Percentiles rank a stretch among this genome's conserved stretches.
Evolutionary conservation across 2,113 vertebrate species (phyloP).

Genomic region (Malurus melanocephalus): DNA sequence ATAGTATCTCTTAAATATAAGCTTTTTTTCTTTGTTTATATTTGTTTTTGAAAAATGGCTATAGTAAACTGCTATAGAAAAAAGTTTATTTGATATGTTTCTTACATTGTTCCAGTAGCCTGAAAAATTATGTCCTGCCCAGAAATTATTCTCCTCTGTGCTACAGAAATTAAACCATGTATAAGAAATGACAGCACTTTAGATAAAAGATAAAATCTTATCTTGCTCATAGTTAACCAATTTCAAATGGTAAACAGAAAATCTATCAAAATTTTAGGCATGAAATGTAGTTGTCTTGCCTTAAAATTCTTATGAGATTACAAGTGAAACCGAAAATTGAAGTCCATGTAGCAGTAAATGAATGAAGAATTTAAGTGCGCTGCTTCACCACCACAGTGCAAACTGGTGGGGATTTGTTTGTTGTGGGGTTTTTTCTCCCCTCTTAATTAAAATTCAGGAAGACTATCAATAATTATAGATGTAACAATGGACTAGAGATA

Average conservation of each 20-base stretch:
- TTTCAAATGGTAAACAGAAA: not conserved
- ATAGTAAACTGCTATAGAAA: not conserved
- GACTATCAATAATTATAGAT: not conserved
- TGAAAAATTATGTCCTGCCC: not conserved
- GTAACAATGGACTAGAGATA: not conserved
- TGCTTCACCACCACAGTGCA: not conserved
- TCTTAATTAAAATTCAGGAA: not conserved
- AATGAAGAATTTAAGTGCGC: not conserved
- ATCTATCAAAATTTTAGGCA: not conserved
- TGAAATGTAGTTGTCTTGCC: not conserved
- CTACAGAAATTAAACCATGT: not conserved
- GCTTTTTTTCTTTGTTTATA: not conserved
- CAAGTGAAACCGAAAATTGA: not conserved
- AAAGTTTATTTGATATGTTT: not conserved
- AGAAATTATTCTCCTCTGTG: not conserved
- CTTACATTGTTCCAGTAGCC: not conserved
- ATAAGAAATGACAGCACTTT: not conserved
- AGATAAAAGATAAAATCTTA: not conserved
- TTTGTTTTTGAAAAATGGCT: not conserved
- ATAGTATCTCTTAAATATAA: not conserved
- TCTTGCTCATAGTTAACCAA: not conserved
- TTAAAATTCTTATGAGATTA: not conserved
- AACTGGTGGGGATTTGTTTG: not conserved
- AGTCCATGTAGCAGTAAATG: not conserved
- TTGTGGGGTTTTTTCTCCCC: rapidly evolving